Base-by-base conservation (phyloP, 2,113 vertebrate species). In the Taxidea taxus region DNA sequence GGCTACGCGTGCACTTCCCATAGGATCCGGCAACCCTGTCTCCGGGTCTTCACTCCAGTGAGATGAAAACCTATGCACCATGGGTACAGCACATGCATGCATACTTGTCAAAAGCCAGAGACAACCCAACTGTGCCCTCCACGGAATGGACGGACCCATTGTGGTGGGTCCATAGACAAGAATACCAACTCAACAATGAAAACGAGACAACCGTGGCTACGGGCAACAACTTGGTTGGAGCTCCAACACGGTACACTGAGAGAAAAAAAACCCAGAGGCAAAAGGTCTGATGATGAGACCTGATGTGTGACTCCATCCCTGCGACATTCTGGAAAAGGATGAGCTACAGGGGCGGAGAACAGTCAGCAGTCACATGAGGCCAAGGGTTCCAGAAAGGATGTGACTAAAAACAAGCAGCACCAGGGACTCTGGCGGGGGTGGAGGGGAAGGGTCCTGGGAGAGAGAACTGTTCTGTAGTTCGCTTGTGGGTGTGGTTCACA, bases 381-480 rank as follows among this genome's bases (percentile, higher is more conserved):
- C 44, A 34, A 80, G 49, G 13, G n/a, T 44, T 8, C 16, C 6
- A 54, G 29, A 4, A 6, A 80, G 4, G 5, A 12, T 60, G 5
- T 70, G 37, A 77, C 51, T 29, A 66, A 83, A 66, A 84, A 58
- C 16, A 11, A 7, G 25, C 0, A 29, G 3, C 7, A 44, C 27
- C 15, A 51, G 37, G 7, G n/a, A 62, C 58, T 29, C 34, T 27
- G 4, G 18, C 11, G 15, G 6, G 1, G 16, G 7, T n/a, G 20
- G 0, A 2, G 34, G 14, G 14, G 44, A 44, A n/a, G 4, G 18
- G 0, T 3, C 18, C 1, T 25, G 2, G 54, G 56, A 75, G 44
- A 54, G 6, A 29, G 74, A 87, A 90, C 2, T n/a, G 29, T 58
- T 75, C 34, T 62, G 31, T 34, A 83, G 25, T 93, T n/a, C 92